These are phyloP conservation scores for Tuberolachnus salignus DNA, from an alignment of 2,888 invertebrate species.

Conservation along the genomic window DNA sequence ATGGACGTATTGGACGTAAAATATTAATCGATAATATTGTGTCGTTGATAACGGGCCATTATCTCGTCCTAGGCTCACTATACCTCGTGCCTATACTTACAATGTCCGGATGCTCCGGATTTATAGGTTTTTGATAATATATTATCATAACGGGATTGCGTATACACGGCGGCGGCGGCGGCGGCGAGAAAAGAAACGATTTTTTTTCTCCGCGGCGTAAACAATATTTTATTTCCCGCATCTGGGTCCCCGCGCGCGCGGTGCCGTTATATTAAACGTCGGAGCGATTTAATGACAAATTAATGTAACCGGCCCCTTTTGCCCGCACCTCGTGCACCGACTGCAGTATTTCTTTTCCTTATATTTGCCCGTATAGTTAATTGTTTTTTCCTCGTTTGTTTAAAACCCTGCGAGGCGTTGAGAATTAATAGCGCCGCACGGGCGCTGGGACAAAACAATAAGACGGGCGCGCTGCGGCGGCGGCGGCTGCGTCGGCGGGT, in stretches of 20 bases:
- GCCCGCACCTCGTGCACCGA: slow-evolving; percentile 16
- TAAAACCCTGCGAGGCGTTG: slow-evolving; percentile 51
- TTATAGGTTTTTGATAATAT: too few relatives aligned
- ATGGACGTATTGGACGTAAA: too few relatives aligned
- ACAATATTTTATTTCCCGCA: slow-evolving; percentile 45
- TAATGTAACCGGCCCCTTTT: slow-evolving; percentile 37
- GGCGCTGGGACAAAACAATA: slow-evolving; percentile 46
- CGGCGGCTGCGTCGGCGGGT: neutral
- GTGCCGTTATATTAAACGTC: slow-evolving; percentile 46
- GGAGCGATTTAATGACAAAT: slow-evolving; percentile 54
- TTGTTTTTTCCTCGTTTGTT: slow-evolving; percentile 55
- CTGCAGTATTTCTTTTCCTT: slow-evolving; percentile 27
- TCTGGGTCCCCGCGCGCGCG: slow-evolving; percentile 9
- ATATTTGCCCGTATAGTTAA: slow-evolving; percentile 45
- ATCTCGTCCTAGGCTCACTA: too few relatives aligned
- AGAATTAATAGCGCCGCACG: slow-evolving; percentile 39
- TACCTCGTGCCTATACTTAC: too few relatives aligned
- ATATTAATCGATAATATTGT: too few relatives aligned
- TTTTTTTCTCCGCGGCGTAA: slow-evolving; percentile 11
- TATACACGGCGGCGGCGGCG: too few relatives aligned
- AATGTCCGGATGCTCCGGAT: too few relatives aligned
- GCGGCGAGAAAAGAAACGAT: slow-evolving; percentile 18
- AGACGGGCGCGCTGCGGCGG: slow-evolving; percentile 7
- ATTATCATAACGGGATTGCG: too few relatives aligned
- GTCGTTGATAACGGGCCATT: too few relatives aligned